phyloP scores from a whole-genome alignment of 2,113 vertebrate genomes.

The Ailuropoda melanoleuca region DNA sequence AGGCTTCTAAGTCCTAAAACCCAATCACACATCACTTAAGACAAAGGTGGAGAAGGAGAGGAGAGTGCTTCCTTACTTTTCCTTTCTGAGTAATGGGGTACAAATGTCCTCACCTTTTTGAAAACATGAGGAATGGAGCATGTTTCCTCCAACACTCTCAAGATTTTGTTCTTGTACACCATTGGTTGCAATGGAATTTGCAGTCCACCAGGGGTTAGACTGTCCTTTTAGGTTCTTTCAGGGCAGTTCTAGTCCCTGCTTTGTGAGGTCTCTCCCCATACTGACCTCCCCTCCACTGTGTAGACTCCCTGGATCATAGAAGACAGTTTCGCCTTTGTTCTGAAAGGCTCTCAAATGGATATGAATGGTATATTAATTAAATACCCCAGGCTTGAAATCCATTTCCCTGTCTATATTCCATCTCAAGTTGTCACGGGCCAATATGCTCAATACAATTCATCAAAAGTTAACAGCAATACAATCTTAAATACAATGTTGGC shows the following conservation, averaged over 20 bases:
- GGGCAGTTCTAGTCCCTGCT: neutral
- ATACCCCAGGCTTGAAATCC: neutral
- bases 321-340: neutral
- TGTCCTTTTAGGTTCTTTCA: neutral
- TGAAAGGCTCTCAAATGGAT: neutral
- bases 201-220: neutral
- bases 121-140: neutral
- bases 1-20: neutral
- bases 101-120: neutral
- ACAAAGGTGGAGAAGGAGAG: neutral
- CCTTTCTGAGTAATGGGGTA: neutral
- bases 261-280: neutral
- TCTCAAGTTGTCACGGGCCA: neutral
- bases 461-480: neutral
- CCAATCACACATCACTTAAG: neutral
- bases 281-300: neutral
- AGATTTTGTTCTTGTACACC: neutral
- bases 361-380: neutral
- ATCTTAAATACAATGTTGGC: neutral
- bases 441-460: neutral
- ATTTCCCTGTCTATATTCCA: neutral
- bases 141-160: neutral
- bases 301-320: neutral
- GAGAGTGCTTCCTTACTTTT: neutral
- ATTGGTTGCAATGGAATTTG: neutral